These are phyloP conservation scores for Mylabris phalerata DNA, from an alignment of 1,140 invertebrate genomes.

Conservation along the genomic window DNA sequence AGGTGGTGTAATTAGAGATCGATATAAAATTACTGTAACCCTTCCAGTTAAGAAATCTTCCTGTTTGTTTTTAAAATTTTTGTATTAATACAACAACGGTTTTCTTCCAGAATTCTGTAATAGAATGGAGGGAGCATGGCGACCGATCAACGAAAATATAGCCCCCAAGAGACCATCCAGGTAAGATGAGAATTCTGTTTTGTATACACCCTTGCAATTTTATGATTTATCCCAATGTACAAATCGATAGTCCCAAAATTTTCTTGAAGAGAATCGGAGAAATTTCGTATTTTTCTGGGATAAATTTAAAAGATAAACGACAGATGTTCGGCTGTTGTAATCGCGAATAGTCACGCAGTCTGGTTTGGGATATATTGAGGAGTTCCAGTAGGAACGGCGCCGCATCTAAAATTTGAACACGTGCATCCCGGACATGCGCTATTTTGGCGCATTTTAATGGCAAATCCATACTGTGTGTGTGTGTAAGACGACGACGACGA, in stretches of 20 bases:
- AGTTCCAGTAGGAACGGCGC: constrained; percentile 2
- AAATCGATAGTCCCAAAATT: too few relatives aligned
- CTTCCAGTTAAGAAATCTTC: neutral
- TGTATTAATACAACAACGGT: too few relatives aligned
- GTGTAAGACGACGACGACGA: too few relatives aligned
- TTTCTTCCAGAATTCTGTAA: constrained; percentile 14
- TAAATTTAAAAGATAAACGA: constrained; percentile 2
- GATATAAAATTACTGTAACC: constrained; percentile 6
- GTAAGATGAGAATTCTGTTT: constrained; percentile 4
- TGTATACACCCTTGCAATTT: too few relatives aligned
- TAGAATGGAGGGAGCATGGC: constrained; percentile 23
- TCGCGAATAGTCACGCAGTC: constrained; percentile 21
- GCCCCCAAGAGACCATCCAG: constrained; percentile 31
- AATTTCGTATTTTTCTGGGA: neutral
- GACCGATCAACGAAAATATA: constrained; percentile 26
- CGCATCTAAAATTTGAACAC: constrained; percentile 26
- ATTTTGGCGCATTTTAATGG: constrained; percentile 29
- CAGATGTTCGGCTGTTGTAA: neutral
- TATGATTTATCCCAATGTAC: too few relatives aligned
- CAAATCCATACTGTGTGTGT: constrained; percentile 33
- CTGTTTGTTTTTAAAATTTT: neutral
- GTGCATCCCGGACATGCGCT: constrained; percentile 31
- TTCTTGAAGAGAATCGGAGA: too few relatives aligned
- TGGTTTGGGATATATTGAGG: neutral
- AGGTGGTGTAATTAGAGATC: constrained; percentile 16